Evolutionary conservation across 2,113 vertebrate species (phyloP), one percentile per base, ranked within the genome.

Genomic region (Epinephelus lanceolatus): DNA sequence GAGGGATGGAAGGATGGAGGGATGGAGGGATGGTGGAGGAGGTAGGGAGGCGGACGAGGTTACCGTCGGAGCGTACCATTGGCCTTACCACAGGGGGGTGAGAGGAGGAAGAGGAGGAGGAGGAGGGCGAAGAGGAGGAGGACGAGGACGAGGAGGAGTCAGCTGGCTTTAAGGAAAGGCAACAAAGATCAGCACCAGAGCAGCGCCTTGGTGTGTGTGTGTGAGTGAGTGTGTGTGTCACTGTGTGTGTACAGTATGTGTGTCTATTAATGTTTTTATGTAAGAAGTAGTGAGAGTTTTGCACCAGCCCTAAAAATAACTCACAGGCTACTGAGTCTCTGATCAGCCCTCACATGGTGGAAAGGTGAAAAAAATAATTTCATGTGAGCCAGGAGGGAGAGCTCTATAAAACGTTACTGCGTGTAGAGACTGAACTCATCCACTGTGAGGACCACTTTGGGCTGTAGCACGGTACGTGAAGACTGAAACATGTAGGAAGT

Each of bases 161-260:
- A 98, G 97, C 97, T 98, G 98, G 98, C 98, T 99, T 99, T 99
- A 99, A 99, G 98, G 97, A 98, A 98, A 99, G 97, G 97, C 89
- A 96, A 99, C 97, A 99, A 95, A 98, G 97, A 99, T 97, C 96
- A 97, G 97, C 98, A 97, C 91, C 86, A 88, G 89, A 92, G 83
- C 87, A 86, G 88, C 80, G 85, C 84, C 78, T 87, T 27, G 33
- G 51, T 72, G 65, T 84, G 80, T 79, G 76, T 66, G 78, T 75
- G 52, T 76, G 61, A 49, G 42, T 66, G 37, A n/a, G 61, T 61
- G 21, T 68, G 78, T 60, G 61, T 55, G 23, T 45, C 42, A 10
- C 42, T 65, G 57, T 69, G 59, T 82, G 55, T 18, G 61, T 18
- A 15, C 15, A 66, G 68, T 61, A 19, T 78, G 59, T 82, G 78